phyloP scores from a whole-genome alignment of 2,113 vertebrate species.

The Maccullochella peelii region DNA sequence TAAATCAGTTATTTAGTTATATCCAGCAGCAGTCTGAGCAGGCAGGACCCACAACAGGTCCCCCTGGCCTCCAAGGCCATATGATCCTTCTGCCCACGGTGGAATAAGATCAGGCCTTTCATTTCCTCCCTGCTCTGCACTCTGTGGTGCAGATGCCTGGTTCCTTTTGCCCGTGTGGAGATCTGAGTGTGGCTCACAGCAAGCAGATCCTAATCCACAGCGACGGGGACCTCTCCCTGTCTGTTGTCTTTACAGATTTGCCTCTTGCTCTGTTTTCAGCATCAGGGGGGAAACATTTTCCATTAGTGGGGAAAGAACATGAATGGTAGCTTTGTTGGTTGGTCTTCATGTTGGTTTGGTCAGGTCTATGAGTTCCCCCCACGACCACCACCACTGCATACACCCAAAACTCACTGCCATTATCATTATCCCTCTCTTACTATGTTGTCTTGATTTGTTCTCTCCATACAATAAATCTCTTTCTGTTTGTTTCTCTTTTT shows the following conservation, averaged over 20 bases:
- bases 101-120: slow-evolving; percentile 44
- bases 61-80: slow-evolving; percentile 59
- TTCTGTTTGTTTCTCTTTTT: slow-evolving; percentile 10
- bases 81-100: slow-evolving; percentile 47
- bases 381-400: slow-evolving; percentile 23
- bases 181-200: slow-evolving; percentile 60
- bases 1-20: neutral
- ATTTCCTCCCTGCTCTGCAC: slow-evolving; percentile 59
- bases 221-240: slow-evolving; percentile 63
- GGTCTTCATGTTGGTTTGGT: slow-evolving; percentile 52
- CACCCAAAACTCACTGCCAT: neutral
- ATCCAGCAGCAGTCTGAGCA: slow-evolving; percentile 11
- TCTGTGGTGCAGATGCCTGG: slow-evolving; percentile 64
- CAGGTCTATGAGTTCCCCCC: slow-evolving; percentile 37
- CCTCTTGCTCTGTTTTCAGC: slow-evolving; percentile 69
- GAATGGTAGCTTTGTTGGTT: slow-evolving; percentile 79
- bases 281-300: slow-evolving; percentile 59
- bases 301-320: slow-evolving; percentile 60
- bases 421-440: neutral
- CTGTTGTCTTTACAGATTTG: slow-evolving; percentile 77
- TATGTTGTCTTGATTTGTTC: neutral
- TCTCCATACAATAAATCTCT: neutral
- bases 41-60: slow-evolving; percentile 34
- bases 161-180: slow-evolving; percentile 46
- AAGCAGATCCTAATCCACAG: slow-evolving; percentile 63